Evolutionary conservation across 2,113 vertebrate species (phyloP).

Genomic region (Potamarius usumacintae): DNA sequence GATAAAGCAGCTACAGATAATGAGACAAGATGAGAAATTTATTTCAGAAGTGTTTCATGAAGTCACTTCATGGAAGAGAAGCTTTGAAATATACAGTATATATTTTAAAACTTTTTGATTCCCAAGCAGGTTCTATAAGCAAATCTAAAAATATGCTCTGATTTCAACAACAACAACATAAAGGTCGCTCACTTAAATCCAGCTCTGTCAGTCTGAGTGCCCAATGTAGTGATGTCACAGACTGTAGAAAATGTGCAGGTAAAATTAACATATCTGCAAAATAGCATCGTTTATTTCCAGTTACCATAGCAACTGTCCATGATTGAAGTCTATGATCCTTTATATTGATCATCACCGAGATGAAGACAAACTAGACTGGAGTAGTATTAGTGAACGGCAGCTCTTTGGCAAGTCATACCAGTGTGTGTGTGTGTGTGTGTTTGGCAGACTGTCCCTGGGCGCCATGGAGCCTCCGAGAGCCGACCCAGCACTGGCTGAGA

Average conservation of each 20-base stretch:
- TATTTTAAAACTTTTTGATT: no score
- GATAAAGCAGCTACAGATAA: no score
- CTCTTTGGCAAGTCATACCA: not conserved
- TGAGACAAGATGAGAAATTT: no score
- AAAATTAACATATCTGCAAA: not conserved
- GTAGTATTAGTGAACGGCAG: not conserved
- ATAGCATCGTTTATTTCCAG: not conserved
- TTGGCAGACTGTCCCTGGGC: not conserved
- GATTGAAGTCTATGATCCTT: not conserved
- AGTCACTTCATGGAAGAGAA: not conserved
- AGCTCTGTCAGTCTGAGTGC: not conserved
- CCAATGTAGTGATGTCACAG: not conserved
- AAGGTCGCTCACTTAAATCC: not conserved
- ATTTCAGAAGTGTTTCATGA: not conserved
- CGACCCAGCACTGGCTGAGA: slow-evolving; percentile 61
- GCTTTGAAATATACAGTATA: not conserved
- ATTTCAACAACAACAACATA: not conserved
- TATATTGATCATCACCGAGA: not conserved
- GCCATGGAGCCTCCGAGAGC: not conserved
- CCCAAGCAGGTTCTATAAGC: no score
- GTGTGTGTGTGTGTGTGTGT: not conserved
- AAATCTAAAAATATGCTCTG: not conserved
- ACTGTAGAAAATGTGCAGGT: not conserved
- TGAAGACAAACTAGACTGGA: not conserved
- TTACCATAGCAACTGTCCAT: not conserved